phyloP scores from a whole-genome alignment of 2,888 invertebrate species.

The Acanthosepion pharaonis region DNA sequence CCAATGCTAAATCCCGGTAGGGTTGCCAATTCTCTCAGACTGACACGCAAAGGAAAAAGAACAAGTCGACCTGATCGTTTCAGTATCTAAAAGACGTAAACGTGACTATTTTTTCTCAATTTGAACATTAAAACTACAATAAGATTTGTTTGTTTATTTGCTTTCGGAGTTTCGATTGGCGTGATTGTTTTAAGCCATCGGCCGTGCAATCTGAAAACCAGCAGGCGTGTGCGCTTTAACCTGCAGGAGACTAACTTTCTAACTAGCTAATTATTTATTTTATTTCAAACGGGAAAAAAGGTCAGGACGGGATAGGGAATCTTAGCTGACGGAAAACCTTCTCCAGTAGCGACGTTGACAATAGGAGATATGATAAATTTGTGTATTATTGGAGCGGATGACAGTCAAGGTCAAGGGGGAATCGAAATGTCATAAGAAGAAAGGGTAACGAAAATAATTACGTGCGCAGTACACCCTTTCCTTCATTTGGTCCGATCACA shows the following conservation, averaged over 20 bases:
- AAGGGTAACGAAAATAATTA: background rate
- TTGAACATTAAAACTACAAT: too few relatives aligned
- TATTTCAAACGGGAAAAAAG: background rate
- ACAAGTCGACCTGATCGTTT: too few relatives aligned
- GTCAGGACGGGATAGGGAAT: background rate
- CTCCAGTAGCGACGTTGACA: background rate
- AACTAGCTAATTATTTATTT: background rate
- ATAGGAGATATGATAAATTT: slow-evolving; percentile 8
- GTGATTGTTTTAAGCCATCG: background rate
- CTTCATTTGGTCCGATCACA: background rate
- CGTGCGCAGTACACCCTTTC: background rate
- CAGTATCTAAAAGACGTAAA: too few relatives aligned
- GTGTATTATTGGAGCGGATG: background rate
- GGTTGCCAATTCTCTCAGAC: too few relatives aligned
- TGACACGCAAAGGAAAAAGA: too few relatives aligned
- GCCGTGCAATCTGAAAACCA: background rate
- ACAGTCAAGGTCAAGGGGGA: background rate
- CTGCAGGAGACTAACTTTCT: background rate
- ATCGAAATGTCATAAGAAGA: slow-evolving; percentile 12
- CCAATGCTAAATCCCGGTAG: too few relatives aligned
- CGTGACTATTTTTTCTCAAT: too few relatives aligned
- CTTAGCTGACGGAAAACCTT: background rate
- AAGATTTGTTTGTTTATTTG: background rate
- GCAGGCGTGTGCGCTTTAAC: background rate
- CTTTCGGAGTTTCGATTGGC: background rate